Evolutionary conservation across 2,888 invertebrate genomes (phyloP).

Genomic region (Euzetes globulus): DNA sequence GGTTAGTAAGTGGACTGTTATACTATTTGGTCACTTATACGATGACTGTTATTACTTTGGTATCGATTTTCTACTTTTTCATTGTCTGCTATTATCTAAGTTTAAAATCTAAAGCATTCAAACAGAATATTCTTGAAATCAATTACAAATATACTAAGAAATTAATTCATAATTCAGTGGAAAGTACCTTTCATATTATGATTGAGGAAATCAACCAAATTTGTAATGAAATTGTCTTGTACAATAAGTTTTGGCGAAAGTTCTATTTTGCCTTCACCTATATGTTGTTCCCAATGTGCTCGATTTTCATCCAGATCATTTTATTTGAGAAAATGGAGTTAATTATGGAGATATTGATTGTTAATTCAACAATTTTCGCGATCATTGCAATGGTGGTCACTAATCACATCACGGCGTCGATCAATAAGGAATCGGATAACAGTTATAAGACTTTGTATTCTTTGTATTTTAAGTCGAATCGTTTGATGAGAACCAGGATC

Average conservation of each 20-base stretch:
- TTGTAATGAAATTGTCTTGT: background rate
- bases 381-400: background rate
- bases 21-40: background rate
- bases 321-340: background rate
- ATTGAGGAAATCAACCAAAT: background rate
- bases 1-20: background rate
- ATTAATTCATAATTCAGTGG: background rate
- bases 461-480: background rate
- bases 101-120: background rate
- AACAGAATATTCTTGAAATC: background rate
- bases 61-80: background rate
- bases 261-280: background rate
- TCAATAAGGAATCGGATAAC: background rate
- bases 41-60: background rate
- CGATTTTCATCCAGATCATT: background rate
- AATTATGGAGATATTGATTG: background rate
- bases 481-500: background rate
- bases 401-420: background rate
- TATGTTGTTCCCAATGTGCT: background rate
- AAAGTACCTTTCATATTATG: background rate
- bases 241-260: background rate
- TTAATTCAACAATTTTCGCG: background rate
- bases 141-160: background rate
- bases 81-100: background rate
- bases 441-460: background rate